Evolutionary conservation across 1,140 invertebrate genomes (phyloP).

Genomic region (Drosophila rhopaloa): DNA sequence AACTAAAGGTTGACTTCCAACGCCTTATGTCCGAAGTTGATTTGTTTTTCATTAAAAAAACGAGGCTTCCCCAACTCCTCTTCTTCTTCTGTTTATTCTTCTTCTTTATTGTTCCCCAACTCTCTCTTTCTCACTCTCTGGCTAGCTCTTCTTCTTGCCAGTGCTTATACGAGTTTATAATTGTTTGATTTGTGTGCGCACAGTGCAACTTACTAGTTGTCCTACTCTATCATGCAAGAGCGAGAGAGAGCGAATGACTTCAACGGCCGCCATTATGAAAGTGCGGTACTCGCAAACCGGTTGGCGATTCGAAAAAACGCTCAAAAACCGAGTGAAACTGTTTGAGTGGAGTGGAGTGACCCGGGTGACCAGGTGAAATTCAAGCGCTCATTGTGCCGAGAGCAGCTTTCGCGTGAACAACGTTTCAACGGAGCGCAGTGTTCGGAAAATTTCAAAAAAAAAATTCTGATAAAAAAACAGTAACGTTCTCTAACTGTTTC

Average conservation of each 20-base stretch:
- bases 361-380: slow-evolving; percentile 21
- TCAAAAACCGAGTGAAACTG: slow-evolving; percentile 58
- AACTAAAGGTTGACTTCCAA: slow-evolving; percentile 27
- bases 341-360: slow-evolving; percentile 32
- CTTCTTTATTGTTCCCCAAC: slow-evolving; percentile 1
- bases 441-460: slow-evolving; percentile 13
- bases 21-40: slow-evolving; percentile 13
- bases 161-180: slow-evolving; percentile 57
- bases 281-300: slow-evolving; percentile 74
- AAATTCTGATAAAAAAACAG: slow-evolving; percentile 15
- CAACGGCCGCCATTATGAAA: slow-evolving; percentile 80
- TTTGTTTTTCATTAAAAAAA: slow-evolving; percentile 18
- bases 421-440: slow-evolving; percentile 59
- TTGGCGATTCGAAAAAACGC: slow-evolving; percentile 54
- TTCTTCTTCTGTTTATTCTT: background rate
- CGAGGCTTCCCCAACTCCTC: slow-evolving; percentile 14
- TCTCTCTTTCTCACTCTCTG: slow-evolving; percentile 50
- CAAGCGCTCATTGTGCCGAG: slow-evolving; percentile 72
- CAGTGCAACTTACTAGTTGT: slow-evolving; percentile 25
- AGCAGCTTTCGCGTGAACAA: slow-evolving; percentile 84
- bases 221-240: slow-evolving; percentile 45
- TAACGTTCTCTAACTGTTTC: slow-evolving; percentile 40
- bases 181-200: slow-evolving; percentile 72
- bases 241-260: slow-evolving; percentile 14
- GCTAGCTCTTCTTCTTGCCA: slow-evolving; percentile 44